Evolutionary conservation across 1,140 invertebrate species (phyloP), one percentile per base, ranked within the genome.

Genomic region (Daktulosphaira vitifoliae): DNA sequence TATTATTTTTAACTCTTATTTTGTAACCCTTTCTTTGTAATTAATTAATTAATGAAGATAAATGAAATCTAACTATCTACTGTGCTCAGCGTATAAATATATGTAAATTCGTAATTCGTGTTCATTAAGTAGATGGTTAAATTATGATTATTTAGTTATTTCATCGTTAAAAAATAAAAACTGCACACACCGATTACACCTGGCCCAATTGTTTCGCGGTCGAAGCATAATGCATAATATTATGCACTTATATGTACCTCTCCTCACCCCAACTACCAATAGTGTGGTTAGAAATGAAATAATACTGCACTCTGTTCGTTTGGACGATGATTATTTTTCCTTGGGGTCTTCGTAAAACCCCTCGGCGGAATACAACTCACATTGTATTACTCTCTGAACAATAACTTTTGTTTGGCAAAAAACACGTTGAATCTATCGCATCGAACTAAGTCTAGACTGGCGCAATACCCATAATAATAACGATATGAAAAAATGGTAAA

Each of bases 371-470:
- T 62, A 33, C 18, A 48, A 62, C 16, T 26, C 23, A 46, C 56
- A 62, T 62, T 62, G 56, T 62, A 7, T 33, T 29, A 16, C 42
- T 26, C 22, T 1, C 42, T 1, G 23, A 62, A 62, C 56, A 62
- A 62, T 62, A 62, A 62, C 56, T 62, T 62, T 48, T 46, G 56
- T 62, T 48, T 29, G 20, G 56, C 42, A 25, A 48, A 62, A 62
- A 62, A 62, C 54, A n/a, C 39, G 54, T 59, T n/a, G 39, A 9
- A 38, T 59, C 20, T 16, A 44, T n/a, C 54, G 39, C n/a, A n/a
- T n/a, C n/a, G 56, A 33, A 25, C 18, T 6, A 20, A 62, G 56
- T 62, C 56, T 62, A 62, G 56, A 62, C 56, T 62, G 56, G 56
- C 11, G 25, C n/a, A 48, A 48, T 46, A 48, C 46, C 56, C 26